Conservation (phyloP, 2,113 vertebrate genomes). For the Garra rufa region DNA sequence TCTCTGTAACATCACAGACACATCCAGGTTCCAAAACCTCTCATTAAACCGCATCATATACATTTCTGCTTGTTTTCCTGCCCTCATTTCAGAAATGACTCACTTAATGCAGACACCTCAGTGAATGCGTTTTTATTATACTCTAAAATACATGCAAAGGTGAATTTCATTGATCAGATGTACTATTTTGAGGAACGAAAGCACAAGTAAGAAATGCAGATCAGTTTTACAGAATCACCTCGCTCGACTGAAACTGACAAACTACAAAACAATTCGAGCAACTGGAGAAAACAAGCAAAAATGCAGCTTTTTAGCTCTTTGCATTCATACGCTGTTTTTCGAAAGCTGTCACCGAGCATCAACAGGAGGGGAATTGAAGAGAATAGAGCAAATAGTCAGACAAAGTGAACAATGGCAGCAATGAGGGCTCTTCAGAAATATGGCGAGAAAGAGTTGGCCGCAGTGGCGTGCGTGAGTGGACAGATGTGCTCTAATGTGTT, state of each 20-base stretch:
- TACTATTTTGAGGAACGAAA: background rate
- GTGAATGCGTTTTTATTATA: background rate
- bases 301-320: conserved; percentile 39
- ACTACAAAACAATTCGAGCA: background rate
- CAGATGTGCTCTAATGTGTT: conserved; percentile 67
- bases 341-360: conserved; percentile 48
- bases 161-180: background rate
- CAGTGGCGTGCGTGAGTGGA: conserved; percentile 57
- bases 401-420: conserved; percentile 61
- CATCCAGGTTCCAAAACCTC: conserved; percentile 19
- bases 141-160: background rate
- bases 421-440: conserved; percentile 62
- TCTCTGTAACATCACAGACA: conserved; percentile 36
- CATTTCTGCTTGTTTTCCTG: background rate
- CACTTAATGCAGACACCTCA: background rate
- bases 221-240: background rate
- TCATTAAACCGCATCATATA: background rate
- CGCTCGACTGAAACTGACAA: background rate
- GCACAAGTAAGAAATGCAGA: background rate
- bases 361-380: conserved; percentile 46
- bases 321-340: conserved; percentile 38
- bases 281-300: conserved; percentile 4
- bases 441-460: conserved; percentile 58
- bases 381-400: conserved; percentile 56
- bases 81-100: background rate